These are phyloP conservation scores for Suncus etruscus DNA, from an alignment of 2,113 vertebrate species.

Conservation along the genomic window DNA sequence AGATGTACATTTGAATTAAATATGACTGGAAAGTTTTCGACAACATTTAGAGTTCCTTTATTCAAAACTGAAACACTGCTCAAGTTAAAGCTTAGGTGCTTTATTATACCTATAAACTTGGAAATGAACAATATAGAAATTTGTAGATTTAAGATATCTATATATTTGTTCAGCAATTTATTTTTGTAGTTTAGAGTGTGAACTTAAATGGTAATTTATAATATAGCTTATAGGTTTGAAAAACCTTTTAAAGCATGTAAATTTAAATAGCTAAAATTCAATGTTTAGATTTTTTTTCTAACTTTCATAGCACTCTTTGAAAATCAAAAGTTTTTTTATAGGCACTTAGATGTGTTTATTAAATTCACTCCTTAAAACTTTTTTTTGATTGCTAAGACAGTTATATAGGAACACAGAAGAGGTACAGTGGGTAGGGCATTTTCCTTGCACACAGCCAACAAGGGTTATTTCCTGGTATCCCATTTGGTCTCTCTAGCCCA, in stretches of 20 bases:
- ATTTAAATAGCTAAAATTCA: constrained; percentile 26
- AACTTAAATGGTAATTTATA: constrained; percentile 57
- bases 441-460: too few relatives aligned
- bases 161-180: constrained; percentile 62
- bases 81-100: constrained; percentile 31
- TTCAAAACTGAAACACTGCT: constrained; percentile 68
- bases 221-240: constrained; percentile 22
- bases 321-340: constrained; percentile 54
- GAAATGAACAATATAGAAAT: constrained; percentile 1
- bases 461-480: too few relatives aligned
- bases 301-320: constrained; percentile 39
- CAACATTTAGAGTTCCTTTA: constrained; percentile 53
- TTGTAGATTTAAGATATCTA: constrained; percentile 51
- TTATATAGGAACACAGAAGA: too few relatives aligned
- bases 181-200: constrained; percentile 61
- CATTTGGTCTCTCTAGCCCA: too few relatives aligned
- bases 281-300: constrained; percentile 54
- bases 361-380: constrained; percentile 44
- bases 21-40: constrained; percentile 60
- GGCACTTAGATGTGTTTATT: constrained; percentile 42
- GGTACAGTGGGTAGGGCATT: too few relatives aligned
- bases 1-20: constrained; percentile 73
- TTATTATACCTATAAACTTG: constrained; percentile 31
- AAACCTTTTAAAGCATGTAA: constrained; percentile 54
- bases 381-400: constrained; percentile 46